These are phyloP conservation scores for Pluvianellus socialis DNA, from an alignment of 2,113 vertebrate species.

Conservation along the genomic window DNA sequence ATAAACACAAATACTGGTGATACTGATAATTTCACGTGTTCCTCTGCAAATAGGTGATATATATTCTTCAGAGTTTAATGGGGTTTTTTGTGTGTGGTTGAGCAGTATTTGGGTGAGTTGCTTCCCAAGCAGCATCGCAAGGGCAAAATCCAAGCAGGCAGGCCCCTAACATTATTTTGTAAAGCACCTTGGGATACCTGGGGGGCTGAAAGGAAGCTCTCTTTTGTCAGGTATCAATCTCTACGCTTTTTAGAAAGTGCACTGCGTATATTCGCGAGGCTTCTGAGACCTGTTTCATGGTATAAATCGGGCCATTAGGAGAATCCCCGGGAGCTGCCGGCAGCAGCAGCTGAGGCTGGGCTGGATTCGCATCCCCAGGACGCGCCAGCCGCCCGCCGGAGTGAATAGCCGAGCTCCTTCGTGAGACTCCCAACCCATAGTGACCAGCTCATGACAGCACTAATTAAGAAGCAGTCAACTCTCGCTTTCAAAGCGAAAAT, in stretches of 20 bases:
- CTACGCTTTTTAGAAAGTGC: neutral
- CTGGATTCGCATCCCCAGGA: neutral
- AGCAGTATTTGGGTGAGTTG: neutral
- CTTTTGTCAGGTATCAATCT: neutral
- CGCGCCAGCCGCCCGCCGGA: neutral
- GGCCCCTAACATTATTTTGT: neutral
- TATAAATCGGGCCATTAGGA: neutral
- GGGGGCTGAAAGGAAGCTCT: neutral
- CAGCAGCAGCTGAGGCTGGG: neutral
- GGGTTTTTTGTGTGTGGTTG: neutral
- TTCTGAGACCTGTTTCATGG: neutral
- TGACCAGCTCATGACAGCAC: conserved; percentile 13
- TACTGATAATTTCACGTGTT: fast-evolving
- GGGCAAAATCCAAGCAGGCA: neutral
- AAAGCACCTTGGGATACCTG: neutral
- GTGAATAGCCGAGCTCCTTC: neutral
- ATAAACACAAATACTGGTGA: neutral
- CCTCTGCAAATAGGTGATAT: neutral
- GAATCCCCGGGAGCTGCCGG: neutral
- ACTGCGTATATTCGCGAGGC: neutral
- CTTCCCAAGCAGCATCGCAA: fast-evolving
- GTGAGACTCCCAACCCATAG: neutral
- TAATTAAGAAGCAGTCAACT: conserved; percentile 41
- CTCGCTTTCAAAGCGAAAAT: conserved; percentile 33
- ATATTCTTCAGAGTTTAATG: neutral